Percentiles rank a stretch among this genome's conserved stretches.
These are phyloP conservation scores for Linepithema humile DNA, from an alignment of 1,140 invertebrate genomes.

Conservation along the genomic window DNA sequence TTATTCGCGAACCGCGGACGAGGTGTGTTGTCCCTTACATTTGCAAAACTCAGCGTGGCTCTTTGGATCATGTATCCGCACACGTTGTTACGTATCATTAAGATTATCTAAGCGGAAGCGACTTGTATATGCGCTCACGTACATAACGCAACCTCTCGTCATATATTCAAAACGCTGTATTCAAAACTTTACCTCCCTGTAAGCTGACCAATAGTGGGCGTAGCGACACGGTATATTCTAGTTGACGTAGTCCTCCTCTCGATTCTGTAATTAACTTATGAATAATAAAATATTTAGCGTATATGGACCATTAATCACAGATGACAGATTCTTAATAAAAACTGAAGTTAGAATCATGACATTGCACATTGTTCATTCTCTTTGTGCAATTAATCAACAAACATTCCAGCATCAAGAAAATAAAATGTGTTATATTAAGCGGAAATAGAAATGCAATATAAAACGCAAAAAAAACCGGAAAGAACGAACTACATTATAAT, in stretches of 20 bases:
- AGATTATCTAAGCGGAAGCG: background rate
- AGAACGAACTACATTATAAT: background rate
- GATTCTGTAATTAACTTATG: background rate
- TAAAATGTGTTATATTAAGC: background rate
- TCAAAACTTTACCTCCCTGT: background rate
- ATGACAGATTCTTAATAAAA: background rate
- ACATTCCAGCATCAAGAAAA: background rate
- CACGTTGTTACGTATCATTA: slow-evolving; percentile 9
- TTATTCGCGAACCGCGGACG: slow-evolving; percentile 1
- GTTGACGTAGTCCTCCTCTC: background rate
- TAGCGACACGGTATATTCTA: background rate
- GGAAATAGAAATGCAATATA: no score
- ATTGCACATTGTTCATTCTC: background rate
- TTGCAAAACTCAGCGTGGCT: background rate
- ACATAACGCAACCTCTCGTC: background rate
- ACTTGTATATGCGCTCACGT: background rate
- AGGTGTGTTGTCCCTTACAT: slow-evolving; percentile 6
- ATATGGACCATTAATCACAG: background rate
- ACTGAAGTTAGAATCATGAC: background rate
- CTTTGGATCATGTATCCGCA: background rate
- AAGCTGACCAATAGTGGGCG: background rate
- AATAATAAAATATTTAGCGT: background rate
- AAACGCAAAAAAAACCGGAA: background rate
- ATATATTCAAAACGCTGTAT: background rate
- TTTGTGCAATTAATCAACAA: background rate